Base-by-base conservation (phyloP, 2,888 invertebrate genomes). In the Brachypalpus laphriformis region DNA sequence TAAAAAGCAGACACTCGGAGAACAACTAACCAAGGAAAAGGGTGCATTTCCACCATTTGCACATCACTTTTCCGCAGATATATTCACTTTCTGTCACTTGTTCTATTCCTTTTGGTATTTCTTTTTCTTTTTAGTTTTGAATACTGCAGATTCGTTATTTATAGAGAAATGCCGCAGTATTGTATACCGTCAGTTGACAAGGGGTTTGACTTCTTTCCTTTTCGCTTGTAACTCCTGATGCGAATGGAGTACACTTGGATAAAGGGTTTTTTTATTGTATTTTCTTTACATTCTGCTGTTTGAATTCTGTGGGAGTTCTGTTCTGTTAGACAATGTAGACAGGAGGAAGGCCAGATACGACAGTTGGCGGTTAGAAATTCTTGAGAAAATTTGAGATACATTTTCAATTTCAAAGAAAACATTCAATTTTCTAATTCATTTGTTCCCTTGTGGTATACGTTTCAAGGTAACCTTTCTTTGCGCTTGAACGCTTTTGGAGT, bases 121-220 rank as follows among this genome's bases (percentile, higher is more conserved):
- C 11, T 45, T 22, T 34, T 14, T 5, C 9, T 9, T 9, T 57
- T 47, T 45, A 5, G 16, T 25, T 37, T 34, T 8, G 47, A 51
- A 40, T 1, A 11, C 45, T 45, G 57, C 8, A 59, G 5, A 28
- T 40, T 49, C 1, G 16, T 51, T 66, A 51, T 65, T 70, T 22
- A 71, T 66, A 70, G 25, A 22, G 45, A 61, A 68, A 76, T 61
- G 82, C 28, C 45, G 66, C 57, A 74, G 56, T 83, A 63, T 78
- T 68, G 63, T 61, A 82, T 72, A 68, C 40, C 31, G 20, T 47
- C 54, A 66, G 65, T 61, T 66, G 72, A 78, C 71, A 77, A 37
- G 14, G 61, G 61, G 9, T 47, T 76, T 71, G 70, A 31, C 40
- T 54, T 68, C 11, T 37, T 63, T 6, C n/a, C n/a, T n/a, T n/a